Percentiles rank a stretch among this genome's conserved stretches.
Evolutionary conservation across 2,113 vertebrate genomes (phyloP).

Genomic region (Amphilophus citrinellus): DNA sequence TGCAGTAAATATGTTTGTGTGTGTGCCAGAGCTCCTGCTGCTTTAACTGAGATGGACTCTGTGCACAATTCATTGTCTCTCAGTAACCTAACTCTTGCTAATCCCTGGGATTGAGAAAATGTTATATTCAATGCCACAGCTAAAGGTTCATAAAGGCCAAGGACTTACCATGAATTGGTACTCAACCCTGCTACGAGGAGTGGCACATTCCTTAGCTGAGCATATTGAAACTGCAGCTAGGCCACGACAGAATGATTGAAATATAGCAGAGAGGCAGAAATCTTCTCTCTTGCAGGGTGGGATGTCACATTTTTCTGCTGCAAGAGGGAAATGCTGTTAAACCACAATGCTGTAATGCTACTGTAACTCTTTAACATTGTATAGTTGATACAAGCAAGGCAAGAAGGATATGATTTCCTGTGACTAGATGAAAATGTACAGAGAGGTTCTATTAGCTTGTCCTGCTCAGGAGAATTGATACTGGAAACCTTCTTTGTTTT

Average conservation of each 20-base stretch:
- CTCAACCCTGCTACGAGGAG: conserved; percentile 58
- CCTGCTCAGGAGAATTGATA: conserved; percentile 24
- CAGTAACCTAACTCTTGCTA: conserved; percentile 66
- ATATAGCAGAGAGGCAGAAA: conserved; percentile 7
- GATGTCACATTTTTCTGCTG: conserved; percentile 2
- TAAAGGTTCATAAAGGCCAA: conserved; percentile 29
- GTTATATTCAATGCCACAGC: conserved; percentile 36
- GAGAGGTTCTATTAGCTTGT: conserved; percentile 6
- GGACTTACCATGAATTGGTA: conserved; percentile 29
- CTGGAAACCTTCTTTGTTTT: conserved; percentile 38
- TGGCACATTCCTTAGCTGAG: conserved; percentile 70
- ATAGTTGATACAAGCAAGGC: neutral
- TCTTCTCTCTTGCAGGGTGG: conserved; percentile 15
- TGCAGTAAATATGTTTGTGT: neutral
- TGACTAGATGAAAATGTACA: conserved; percentile 17
- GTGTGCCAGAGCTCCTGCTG: conserved; percentile 19
- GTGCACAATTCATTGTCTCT: conserved; percentile 42
- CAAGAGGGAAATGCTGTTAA: neutral
- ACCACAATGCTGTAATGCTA: conserved; percentile 14
- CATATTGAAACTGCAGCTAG: conserved; percentile 38
- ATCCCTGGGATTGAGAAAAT: conserved; percentile 61
- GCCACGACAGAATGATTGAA: conserved; percentile 24
- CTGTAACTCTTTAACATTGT: neutral
- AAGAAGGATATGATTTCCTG: conserved; percentile 7
- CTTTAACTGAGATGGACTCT: conserved; percentile 23